Evolutionary conservation across 2,888 invertebrate genomes (phyloP), one percentile per base, ranked within the genome.

Genomic region (Lasioglossum lativentre): DNA sequence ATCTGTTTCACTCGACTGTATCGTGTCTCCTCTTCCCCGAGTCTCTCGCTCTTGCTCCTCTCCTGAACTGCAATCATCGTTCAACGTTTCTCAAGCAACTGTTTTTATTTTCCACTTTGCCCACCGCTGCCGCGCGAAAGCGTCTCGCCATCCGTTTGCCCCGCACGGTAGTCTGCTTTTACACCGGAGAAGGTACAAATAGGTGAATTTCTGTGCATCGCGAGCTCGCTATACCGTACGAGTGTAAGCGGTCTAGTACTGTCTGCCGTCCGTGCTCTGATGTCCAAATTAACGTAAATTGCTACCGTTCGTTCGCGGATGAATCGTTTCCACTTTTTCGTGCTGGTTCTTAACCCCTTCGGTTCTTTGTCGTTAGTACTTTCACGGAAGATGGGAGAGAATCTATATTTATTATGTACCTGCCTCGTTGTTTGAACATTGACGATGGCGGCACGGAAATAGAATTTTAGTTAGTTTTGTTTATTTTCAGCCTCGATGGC

Each of bases 121-220:
- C 34, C 63, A n/a, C 6, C 27, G 59, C 59, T 30, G 59, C 59
- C 59, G 59, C 63, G 63, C 63, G 27, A 63, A 63, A 63, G 16
- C n/a, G 63, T 63, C 63, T 63, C 30, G 63, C 63, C 63, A 30
- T 63, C 30, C 63, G 63, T 63, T 30, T 63, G 63, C 63, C 63
- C 63, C 63, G 63, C 63, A 30, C 63, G 27, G 63, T 16, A 30
- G 63, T 63, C 27, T 30, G 63, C 63, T 63, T 63, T 63, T 16
- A 27, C 63, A 63, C 27, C 30, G 63, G 27, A 16, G 16, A 63
- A 63, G 16, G 63, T 63, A 30, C 63, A 63, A 63, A 63, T 63
- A 63, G 63, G 30, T 16, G 63, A 63, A 30, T 63, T 59, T 63
- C 63, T 63, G 30, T 16, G 63, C 27, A 30, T 63, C 59, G 12